A percentile compares a stretch with the other conserved stretches of the same genome.
phyloP scores from a whole-genome alignment of 1,140 invertebrate genomes.

The Mycetomoellerius zeteki region DNA sequence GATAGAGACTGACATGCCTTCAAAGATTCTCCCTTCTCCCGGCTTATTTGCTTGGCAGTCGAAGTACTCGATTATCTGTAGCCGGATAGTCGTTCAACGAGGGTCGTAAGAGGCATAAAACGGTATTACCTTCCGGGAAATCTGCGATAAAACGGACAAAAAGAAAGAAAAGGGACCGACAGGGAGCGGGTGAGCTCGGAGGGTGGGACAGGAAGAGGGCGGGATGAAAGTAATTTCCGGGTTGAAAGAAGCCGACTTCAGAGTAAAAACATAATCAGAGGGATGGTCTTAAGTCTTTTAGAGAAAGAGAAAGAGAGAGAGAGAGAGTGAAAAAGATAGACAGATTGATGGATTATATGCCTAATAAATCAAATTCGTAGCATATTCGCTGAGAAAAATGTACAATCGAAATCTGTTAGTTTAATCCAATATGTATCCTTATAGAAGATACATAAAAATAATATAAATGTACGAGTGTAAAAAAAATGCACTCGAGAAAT shows the following conservation, averaged over 20 bases:
- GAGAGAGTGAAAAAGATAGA: slow-evolving; percentile 30
- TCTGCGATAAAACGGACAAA: slow-evolving; percentile 58
- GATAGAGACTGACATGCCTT: slow-evolving; percentile 38
- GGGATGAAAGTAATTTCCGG: slow-evolving; percentile 77
- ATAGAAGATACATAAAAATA: neutral
- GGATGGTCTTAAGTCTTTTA: slow-evolving; percentile 74
- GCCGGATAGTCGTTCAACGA: slow-evolving; percentile 66
- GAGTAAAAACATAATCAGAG: slow-evolving; percentile 78
- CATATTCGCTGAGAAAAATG: slow-evolving; percentile 3
- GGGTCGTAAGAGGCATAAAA: slow-evolving; percentile 70
- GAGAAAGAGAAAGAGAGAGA: slow-evolving; percentile 8
- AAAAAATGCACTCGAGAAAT: neutral
- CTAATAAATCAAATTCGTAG: slow-evolving; percentile 53
- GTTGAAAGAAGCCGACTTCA: slow-evolving; percentile 76
- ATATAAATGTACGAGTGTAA: neutral
- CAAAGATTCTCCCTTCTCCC: slow-evolving; percentile 21
- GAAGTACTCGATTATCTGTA: slow-evolving; percentile 73
- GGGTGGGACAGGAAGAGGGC: slow-evolving; percentile 54
- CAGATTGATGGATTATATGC: slow-evolving; percentile 45
- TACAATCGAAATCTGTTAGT: neutral
- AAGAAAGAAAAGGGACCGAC: slow-evolving; percentile 51
- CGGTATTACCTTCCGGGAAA: slow-evolving; percentile 71
- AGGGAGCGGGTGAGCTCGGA: slow-evolving; percentile 5
- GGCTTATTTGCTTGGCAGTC: slow-evolving; percentile 68
- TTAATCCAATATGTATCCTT: slow-evolving; percentile 11